Percentiles rank a stretch among this genome's conserved stretches.
Evolutionary conservation across 2,113 vertebrate species (phyloP).

Genomic region (Mormyrus iriodes): DNA sequence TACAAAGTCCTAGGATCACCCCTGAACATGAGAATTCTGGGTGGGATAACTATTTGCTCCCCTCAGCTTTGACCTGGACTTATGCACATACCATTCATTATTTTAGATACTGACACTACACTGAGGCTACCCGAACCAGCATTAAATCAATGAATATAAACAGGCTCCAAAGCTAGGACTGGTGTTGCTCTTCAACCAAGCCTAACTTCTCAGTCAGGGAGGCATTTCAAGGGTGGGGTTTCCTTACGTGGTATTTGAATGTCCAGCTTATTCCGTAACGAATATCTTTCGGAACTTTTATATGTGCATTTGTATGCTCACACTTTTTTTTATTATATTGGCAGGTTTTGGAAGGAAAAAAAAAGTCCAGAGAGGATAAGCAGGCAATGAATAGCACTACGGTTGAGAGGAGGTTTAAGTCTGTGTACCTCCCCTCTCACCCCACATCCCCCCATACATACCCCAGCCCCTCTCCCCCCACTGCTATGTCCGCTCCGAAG

Average conservation of each 20-base stretch:
- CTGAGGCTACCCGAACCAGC: background rate
- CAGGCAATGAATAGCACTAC: background rate
- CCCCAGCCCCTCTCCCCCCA: constrained; percentile 19
- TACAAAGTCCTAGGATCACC: no score
- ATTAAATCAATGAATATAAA: background rate
- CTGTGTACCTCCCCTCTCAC: constrained; percentile 35
- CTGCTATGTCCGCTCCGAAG: constrained; percentile 12
- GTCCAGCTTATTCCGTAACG: background rate
- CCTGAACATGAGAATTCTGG: background rate
- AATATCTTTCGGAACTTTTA: background rate
- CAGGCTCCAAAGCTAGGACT: background rate
- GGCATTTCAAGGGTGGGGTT: background rate
- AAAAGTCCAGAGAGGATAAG: background rate
- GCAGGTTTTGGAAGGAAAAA: background rate
- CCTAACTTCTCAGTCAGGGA: background rate
- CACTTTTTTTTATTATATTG: background rate
- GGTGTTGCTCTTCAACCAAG: background rate
- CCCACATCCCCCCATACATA: constrained; percentile 29
- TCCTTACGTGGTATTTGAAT: background rate
- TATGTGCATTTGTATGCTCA: background rate
- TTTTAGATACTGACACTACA: background rate
- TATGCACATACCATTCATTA: background rate
- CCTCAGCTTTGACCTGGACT: background rate
- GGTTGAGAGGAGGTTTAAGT: constrained; percentile 45
- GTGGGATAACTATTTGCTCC: background rate